Conservation (phyloP, 2,888 invertebrate species). For the Pristionchus fissidentatus region DNA sequence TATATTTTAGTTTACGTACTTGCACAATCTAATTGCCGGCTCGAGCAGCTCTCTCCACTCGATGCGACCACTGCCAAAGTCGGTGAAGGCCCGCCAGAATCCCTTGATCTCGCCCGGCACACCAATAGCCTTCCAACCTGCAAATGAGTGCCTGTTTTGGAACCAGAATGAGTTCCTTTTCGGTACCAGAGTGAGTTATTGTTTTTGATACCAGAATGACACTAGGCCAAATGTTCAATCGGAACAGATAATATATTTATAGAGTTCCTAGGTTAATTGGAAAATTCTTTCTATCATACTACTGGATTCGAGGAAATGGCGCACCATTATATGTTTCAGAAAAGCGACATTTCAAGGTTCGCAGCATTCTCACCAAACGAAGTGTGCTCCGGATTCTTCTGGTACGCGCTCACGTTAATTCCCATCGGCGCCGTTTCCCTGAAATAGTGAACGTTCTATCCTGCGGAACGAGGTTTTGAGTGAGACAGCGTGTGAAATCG, state of each 20-base stretch:
- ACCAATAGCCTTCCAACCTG: conserved; percentile 57
- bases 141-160: too few relatives aligned
- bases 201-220: too few relatives aligned
- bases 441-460: neutral
- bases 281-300: too few relatives aligned
- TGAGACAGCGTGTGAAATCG: too few relatives aligned
- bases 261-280: too few relatives aligned
- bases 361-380: neutral
- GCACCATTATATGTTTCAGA: too few relatives aligned
- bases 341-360: too few relatives aligned
- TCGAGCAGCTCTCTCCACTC: conserved; percentile 60
- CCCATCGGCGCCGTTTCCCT: neutral
- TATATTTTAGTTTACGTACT: conserved; percentile 51
- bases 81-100: conserved; percentile 59
- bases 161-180: too few relatives aligned
- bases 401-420: neutral
- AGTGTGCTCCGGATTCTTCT: neutral
- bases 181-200: neutral
- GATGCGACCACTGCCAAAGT: conserved; percentile 62
- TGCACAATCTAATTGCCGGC: conserved; percentile 58
- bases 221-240: too few relatives aligned
- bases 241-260: too few relatives aligned
- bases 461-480: too few relatives aligned
- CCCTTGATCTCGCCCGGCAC: conserved; percentile 68
- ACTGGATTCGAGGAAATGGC: too few relatives aligned